phyloP scores from a whole-genome alignment of 64 coral and sea anemone species.

The Montipora sp. region DNA sequence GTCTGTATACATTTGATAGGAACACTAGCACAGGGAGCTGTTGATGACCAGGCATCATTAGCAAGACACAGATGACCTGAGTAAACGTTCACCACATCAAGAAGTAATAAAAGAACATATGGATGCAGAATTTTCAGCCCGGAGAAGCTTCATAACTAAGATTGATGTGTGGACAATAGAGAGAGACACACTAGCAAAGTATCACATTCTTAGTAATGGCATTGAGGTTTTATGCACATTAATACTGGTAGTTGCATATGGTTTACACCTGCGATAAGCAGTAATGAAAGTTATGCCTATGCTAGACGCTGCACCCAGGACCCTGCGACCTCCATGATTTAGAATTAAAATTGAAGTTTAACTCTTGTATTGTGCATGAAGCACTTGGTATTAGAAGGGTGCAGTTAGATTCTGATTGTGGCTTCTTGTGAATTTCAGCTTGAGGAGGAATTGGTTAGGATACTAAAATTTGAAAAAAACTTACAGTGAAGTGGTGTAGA shows the following conservation, averaged over 20 bases:
- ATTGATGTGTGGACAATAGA: slow-evolving; percentile 7
- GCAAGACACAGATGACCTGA: not conserved
- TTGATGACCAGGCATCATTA: not conserved
- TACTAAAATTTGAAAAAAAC: slow-evolving; percentile 11
- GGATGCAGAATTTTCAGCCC: not conserved
- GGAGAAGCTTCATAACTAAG: slow-evolving; percentile 28
- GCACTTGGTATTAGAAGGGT: not conserved
- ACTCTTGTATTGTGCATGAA: slow-evolving; percentile 20
- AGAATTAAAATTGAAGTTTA: not conserved
- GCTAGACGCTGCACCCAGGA: not conserved
- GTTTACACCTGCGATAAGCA: not conserved
- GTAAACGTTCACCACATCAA: slow-evolving; percentile 15
- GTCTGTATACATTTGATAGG: not conserved
- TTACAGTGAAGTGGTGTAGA: not conserved
- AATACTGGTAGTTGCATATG: not conserved
- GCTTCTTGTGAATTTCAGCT: slow-evolving; percentile 17
- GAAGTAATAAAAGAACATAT: slow-evolving; percentile 26
- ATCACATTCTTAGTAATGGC: slow-evolving; percentile 15
- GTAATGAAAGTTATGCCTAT: not conserved
- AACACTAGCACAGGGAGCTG: not conserved
- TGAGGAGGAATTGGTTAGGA: slow-evolving; percentile 19
- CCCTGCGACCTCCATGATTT: not conserved
- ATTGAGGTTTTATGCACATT: not conserved
- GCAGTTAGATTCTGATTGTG: slow-evolving; percentile 1
- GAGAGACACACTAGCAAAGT: slow-evolving; percentile 13